Conservation (phyloP, 2,113 vertebrate species). For the Ellobius talpinus region DNA sequence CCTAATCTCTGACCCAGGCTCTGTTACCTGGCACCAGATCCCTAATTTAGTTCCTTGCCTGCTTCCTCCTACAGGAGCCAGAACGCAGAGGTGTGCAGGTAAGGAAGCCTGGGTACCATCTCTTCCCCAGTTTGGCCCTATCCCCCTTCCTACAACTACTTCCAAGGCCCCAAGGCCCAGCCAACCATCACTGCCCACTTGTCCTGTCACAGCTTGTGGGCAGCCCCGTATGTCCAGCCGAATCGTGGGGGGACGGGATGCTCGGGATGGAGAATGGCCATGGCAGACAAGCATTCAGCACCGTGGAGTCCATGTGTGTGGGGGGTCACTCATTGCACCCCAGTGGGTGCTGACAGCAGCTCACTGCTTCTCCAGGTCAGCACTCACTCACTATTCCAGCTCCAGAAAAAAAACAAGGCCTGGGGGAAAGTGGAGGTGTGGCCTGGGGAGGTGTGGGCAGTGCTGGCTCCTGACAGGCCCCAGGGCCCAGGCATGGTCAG, state of each 20-base stretch:
- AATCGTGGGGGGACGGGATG: conserved; percentile 80
- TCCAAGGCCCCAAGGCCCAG: neutral
- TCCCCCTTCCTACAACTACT: neutral
- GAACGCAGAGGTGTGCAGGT: conserved; percentile 23
- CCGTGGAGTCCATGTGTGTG: conserved; percentile 77
- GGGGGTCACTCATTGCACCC: conserved; percentile 77
- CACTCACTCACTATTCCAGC: neutral
- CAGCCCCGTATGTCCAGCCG: conserved; percentile 62
- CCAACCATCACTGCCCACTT: neutral
- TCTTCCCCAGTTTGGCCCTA: too few relatives aligned
- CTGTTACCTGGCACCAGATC: conserved; percentile 1
- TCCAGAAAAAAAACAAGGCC: neutral
- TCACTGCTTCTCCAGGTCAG: conserved; percentile 83
- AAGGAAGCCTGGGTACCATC: neutral
- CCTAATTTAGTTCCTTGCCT: neutral
- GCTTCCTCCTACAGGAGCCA: conserved; percentile 61
- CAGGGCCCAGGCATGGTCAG: neutral
- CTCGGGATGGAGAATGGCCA: conserved; percentile 80
- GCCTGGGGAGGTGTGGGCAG: neutral
- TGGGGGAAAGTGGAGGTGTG: too few relatives aligned
- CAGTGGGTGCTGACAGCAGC: conserved; percentile 81
- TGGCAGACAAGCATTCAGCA: conserved; percentile 84
- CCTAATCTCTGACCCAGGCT: neutral
- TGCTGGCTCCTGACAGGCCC: too few relatives aligned
- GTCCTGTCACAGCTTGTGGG: conserved; percentile 72